Conservation (phyloP, 2,888 invertebrate genomes). For the Auanema sp. region DNA sequence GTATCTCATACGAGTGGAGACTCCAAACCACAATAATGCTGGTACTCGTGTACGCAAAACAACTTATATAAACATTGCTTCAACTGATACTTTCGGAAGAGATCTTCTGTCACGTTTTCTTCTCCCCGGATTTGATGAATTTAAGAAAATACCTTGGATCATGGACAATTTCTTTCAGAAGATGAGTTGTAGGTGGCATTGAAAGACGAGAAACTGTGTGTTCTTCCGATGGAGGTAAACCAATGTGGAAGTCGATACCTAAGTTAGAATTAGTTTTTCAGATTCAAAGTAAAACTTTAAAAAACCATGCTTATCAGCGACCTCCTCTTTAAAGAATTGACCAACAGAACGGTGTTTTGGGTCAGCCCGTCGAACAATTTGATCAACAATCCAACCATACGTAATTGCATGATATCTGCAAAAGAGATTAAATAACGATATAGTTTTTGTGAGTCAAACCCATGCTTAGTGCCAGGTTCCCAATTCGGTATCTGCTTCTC, state of each 20-base stretch:
- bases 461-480: constrained; percentile 60
- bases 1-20: neutral
- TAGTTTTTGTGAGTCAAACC: constrained; percentile 28
- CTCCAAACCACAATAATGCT: too few species aligned
- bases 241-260: constrained; percentile 65
- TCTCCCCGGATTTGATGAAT: too few species aligned
- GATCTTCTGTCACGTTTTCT: too few species aligned
- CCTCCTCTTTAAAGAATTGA: constrained; percentile 64
- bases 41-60: too few species aligned
- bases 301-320: constrained; percentile 52
- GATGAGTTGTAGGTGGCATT: constrained; percentile 45
- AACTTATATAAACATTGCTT: too few species aligned
- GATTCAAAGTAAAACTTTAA: neutral
- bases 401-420: constrained; percentile 66
- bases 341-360: constrained; percentile 60
- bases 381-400: constrained; percentile 66
- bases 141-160: constrained; percentile 47
- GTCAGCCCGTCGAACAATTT: constrained; percentile 65
- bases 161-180: constrained; percentile 56
- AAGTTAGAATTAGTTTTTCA: neutral
- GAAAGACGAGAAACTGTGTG: constrained; percentile 61
- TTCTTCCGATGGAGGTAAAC: constrained; percentile 57
- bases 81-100: too few species aligned
- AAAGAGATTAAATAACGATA: neutral
- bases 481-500: constrained; percentile 63